A percentile compares a stretch with the other conserved stretches of the same genome.
Conservation (phyloP, 2,888 invertebrate genomes). For the Drosophila multiciliata region DNA sequence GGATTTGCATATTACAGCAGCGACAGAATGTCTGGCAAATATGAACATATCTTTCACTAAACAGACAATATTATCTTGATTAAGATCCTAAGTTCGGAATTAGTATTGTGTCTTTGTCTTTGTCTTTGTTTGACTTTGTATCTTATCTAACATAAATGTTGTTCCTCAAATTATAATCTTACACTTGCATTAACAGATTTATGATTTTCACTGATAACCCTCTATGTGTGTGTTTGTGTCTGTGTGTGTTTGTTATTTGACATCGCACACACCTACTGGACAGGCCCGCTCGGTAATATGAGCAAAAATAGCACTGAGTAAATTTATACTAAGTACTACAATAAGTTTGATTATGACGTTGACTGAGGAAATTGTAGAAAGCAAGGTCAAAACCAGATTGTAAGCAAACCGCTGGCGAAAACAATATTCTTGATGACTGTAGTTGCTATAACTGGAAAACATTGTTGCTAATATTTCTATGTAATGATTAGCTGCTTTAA, state of each 20-base stretch:
- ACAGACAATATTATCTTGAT: conserved; percentile 15
- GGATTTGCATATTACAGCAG: conserved; percentile 39
- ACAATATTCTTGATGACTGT: background rate
- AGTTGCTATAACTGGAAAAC: background rate
- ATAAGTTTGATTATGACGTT: conserved; percentile 17
- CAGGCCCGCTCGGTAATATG: conserved; percentile 18
- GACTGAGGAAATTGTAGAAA: conserved; percentile 13
- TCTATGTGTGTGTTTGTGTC: too few relatives aligned
- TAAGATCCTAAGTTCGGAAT: conserved; percentile 18
- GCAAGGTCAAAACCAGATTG: conserved; percentile 3
- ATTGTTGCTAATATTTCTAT: background rate
- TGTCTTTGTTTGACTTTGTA: background rate
- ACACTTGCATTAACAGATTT: conserved; percentile 16
- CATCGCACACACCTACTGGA: conserved; percentile 22
- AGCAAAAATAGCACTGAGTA: conserved; percentile 22
- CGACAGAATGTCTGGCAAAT: conserved; percentile 25
- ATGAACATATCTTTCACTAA: background rate
- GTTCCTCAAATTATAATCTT: conserved; percentile 18
- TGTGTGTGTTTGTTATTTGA: conserved; percentile 1
- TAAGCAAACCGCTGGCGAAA: background rate
- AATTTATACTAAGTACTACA: background rate
- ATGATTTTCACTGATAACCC: conserved; percentile 11
- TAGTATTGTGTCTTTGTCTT: background rate
- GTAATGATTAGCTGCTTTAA: background rate
- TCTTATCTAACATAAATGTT: conserved; percentile 30